Evolutionary conservation across 2,888 invertebrate genomes (phyloP).

Genomic region (Hecatera dysodea): DNA sequence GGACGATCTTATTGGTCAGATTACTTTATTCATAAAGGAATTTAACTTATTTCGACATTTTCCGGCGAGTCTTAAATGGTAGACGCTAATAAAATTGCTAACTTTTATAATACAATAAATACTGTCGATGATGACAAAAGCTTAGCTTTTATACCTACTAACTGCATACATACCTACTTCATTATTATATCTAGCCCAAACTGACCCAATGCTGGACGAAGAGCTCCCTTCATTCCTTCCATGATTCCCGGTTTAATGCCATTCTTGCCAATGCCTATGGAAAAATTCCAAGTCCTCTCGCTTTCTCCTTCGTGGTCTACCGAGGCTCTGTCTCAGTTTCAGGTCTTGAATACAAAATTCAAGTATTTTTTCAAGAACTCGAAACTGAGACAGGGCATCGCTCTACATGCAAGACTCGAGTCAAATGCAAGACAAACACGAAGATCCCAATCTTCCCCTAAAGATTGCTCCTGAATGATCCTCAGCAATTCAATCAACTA

Average conservation of each 20-base stretch:
- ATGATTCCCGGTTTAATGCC: no score
- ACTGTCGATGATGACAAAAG: background rate
- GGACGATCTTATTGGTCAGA: conserved; percentile 27
- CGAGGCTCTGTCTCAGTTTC: no score
- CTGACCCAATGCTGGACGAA: no score
- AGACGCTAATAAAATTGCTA: background rate
- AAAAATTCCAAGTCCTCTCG: no score
- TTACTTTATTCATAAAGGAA: conserved; percentile 43
- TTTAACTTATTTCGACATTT: conserved; percentile 15
- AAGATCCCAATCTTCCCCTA: background rate
- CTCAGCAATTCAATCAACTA: background rate
- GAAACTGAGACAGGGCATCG: no score
- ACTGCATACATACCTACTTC: background rate
- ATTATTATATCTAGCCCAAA: background rate
- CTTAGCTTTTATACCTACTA: background rate
- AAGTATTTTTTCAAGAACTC: no score
- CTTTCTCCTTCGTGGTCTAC: no score
- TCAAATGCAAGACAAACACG: background rate
- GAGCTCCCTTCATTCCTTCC: no score
- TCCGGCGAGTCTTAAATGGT: background rate
- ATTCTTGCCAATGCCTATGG: no score
- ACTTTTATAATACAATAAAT: background rate
- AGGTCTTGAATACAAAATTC: no score
- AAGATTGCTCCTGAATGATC: background rate
- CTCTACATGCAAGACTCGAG: no score